These are phyloP conservation scores for Sycobia sp. DNA, from an alignment of 1,140 invertebrate genomes.

Conservation along the genomic window DNA sequence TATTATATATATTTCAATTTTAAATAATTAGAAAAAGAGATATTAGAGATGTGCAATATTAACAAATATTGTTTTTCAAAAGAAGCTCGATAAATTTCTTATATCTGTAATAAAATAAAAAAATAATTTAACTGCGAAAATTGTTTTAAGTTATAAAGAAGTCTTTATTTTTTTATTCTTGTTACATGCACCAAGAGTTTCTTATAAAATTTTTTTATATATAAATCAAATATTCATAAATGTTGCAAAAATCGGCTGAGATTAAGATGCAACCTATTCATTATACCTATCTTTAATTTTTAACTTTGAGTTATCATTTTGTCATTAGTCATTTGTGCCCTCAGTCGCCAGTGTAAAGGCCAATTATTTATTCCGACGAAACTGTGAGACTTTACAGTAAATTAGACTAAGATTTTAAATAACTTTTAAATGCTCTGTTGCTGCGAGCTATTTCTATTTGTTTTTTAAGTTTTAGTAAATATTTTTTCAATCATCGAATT, in stretches of 20 bases:
- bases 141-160: constrained; percentile 13
- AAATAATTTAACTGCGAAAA: background rate
- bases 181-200: constrained; percentile 18
- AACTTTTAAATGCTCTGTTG: constrained; percentile 4
- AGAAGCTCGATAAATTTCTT: constrained; percentile 7
- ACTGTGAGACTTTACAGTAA: constrained; percentile 33
- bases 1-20: constrained; percentile 24
- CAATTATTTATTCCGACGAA: constrained; percentile 32
- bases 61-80: constrained; percentile 24
- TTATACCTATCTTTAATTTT: background rate
- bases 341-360: constrained; percentile 1
- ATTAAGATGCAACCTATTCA: background rate
- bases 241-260: background rate
- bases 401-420: constrained; percentile 29
- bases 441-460: constrained; percentile 5
- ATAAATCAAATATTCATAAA: constrained; percentile 1
- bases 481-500: background rate
- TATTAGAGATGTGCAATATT: constrained; percentile 30
- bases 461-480: background rate
- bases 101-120: constrained; percentile 1
- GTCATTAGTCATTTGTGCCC: constrained; percentile 12
- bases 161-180: constrained; percentile 25
- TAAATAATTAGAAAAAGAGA: constrained; percentile 11
- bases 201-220: constrained; percentile 10
- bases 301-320: constrained; percentile 19